These are phyloP conservation scores for Labroides dimidiatus DNA, from an alignment of 2,797 vertebrate species.

Conservation along the genomic window DNA sequence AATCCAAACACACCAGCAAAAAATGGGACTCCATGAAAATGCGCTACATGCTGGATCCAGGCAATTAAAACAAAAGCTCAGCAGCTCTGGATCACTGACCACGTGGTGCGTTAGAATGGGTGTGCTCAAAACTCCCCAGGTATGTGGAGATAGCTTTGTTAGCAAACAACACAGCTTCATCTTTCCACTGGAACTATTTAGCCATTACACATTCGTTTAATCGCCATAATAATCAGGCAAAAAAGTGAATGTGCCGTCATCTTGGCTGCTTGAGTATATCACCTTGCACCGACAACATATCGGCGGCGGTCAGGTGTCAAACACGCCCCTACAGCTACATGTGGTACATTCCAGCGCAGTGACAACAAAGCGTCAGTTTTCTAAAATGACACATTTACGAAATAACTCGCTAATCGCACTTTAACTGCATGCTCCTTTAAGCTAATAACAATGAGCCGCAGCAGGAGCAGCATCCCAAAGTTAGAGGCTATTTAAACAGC, in stretches of 20 bases:
- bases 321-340: background rate
- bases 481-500: background rate
- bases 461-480: background rate
- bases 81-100: background rate
- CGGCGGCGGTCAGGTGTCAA: background rate
- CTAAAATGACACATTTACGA: background rate
- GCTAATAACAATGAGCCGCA: too few relatives aligned
- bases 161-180: constrained; percentile 32
- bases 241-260: background rate
- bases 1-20: too few relatives aligned
- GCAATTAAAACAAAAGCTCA: background rate
- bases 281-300: background rate
- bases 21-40: background rate
- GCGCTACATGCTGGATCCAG: background rate
- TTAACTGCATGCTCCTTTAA: background rate
- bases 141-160: constrained; percentile 16
- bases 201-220: background rate
- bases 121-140: background rate
- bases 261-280: background rate
- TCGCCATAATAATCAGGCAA: background rate
- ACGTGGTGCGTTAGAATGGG: background rate
- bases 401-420: background rate
- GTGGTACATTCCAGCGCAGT: background rate
- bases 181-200: constrained; percentile 1
- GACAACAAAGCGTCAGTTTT: background rate